Evolutionary conservation across 2,113 vertebrate species (phyloP).

Genomic region (Sylvilagus bachmani): DNA sequence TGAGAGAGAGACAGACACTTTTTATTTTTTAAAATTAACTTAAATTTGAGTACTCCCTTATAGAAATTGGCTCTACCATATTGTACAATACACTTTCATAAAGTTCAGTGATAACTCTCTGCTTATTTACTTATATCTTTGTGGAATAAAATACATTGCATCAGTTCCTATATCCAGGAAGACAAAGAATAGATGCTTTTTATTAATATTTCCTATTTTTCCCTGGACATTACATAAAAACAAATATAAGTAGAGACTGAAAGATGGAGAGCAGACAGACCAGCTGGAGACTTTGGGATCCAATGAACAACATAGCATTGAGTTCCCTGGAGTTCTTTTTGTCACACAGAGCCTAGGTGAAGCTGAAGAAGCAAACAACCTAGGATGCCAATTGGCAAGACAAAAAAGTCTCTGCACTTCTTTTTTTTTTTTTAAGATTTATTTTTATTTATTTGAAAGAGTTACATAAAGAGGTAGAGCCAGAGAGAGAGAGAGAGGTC

Average conservation of each 20-base stretch:
- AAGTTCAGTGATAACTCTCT: background rate
- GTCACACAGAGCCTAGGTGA: background rate
- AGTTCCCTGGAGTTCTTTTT: background rate
- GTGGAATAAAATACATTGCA: constrained; percentile 8
- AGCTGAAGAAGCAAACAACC: background rate
- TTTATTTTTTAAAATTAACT: background rate
- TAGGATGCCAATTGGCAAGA: background rate
- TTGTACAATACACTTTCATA: background rate
- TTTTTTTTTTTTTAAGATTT: no score
- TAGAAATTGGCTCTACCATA: background rate
- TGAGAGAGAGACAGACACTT: no score
- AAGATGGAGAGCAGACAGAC: background rate
- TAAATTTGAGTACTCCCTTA: constrained; percentile 8
- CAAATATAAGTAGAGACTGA: constrained; percentile 14
- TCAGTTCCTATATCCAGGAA: background rate
- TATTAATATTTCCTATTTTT: background rate
- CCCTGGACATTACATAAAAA: background rate
- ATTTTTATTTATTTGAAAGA: no score
- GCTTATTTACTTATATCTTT: constrained; percentile 17
- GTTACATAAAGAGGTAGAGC: no score
- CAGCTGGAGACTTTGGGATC: background rate
- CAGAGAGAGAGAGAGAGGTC: no score
- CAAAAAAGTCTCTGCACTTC: background rate
- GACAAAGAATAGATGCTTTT: constrained; percentile 3
- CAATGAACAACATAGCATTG: background rate